These are phyloP conservation scores for Rafetus swinhoei DNA, from an alignment of 2,113 vertebrate species.

Conservation along the genomic window DNA sequence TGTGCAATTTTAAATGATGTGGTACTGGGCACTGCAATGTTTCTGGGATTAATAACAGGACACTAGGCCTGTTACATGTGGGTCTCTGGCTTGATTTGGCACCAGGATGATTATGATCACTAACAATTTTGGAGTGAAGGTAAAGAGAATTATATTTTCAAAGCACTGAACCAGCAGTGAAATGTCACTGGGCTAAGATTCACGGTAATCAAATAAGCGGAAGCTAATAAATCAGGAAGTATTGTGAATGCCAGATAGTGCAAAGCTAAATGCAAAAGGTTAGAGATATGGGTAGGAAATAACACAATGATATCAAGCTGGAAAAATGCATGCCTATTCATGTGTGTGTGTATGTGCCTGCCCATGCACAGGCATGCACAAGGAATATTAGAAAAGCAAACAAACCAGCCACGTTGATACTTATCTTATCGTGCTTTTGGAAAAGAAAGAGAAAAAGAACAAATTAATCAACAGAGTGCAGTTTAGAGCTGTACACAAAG, in stretches of 20 bases:
- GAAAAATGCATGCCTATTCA: conserved; percentile 7
- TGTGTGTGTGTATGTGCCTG: not conserved
- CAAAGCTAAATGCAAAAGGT: not conserved
- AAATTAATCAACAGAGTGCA: not conserved
- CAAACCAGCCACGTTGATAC: too few relatives aligned
- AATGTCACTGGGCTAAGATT: not conserved
- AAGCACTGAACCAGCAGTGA: not conserved
- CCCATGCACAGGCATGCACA: not conserved
- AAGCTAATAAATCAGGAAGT: not conserved
- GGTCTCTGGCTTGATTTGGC: not conserved
- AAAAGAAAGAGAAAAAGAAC: not conserved
- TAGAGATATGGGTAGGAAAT: not conserved
- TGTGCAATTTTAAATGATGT: not conserved
- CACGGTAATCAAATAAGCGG: not conserved
- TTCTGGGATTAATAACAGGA: not conserved
- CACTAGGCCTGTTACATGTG: fast-evolving
- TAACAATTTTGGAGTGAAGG: not conserved
- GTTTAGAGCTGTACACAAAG: not conserved
- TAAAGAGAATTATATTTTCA: not conserved
- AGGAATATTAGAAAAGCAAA: too few relatives aligned
- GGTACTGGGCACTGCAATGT: not conserved
- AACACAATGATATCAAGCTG: conserved; percentile 47
- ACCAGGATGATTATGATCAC: not conserved
- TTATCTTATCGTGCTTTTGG: conserved; percentile 21
- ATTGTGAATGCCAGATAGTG: not conserved